Conservation (phyloP, 2,797 vertebrate species). For the Acrossocheilus fasciatus region DNA sequence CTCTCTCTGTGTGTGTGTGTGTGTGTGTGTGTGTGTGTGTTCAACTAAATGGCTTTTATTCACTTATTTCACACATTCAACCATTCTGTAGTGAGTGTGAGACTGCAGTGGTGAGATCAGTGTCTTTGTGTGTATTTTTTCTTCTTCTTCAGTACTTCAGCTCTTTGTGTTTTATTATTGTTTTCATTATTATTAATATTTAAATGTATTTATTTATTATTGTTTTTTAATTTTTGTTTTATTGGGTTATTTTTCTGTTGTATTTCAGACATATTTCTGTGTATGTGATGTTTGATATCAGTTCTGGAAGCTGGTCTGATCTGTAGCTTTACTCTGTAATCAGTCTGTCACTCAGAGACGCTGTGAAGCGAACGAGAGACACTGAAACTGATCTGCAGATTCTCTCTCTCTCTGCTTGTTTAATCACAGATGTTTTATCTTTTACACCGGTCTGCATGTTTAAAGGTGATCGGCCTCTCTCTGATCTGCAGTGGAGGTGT, state of each 20-base stretch:
- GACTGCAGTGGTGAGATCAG: neutral
- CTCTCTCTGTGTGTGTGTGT: neutral
- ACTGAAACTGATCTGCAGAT: neutral
- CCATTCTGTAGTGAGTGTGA: neutral
- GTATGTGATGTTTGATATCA: neutral
- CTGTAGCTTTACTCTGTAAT: neutral
- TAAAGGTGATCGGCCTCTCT: neutral
- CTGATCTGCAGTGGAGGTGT: neutral
- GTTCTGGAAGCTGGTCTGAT: neutral
- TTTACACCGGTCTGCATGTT: neutral
- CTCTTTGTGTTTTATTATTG: neutral
- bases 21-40: neutral
- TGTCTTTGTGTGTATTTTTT: too few relatives aligned
- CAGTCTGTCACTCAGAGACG: neutral
- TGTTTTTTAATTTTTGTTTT: too few relatives aligned
- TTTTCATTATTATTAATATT: neutral
- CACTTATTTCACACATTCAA: neutral
- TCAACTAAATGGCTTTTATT: slow-evolving; percentile 20
- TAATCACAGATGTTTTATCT: neutral
- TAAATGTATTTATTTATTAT: too few relatives aligned
- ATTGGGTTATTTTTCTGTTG: too few relatives aligned
- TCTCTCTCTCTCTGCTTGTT: neutral
- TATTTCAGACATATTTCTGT: neutral
- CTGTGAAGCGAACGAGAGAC: neutral
- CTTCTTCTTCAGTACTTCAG: too few relatives aligned